Evolutionary conservation across 2,797 vertebrate genomes (phyloP).

Genomic region (Mastacembelus armatus): DNA sequence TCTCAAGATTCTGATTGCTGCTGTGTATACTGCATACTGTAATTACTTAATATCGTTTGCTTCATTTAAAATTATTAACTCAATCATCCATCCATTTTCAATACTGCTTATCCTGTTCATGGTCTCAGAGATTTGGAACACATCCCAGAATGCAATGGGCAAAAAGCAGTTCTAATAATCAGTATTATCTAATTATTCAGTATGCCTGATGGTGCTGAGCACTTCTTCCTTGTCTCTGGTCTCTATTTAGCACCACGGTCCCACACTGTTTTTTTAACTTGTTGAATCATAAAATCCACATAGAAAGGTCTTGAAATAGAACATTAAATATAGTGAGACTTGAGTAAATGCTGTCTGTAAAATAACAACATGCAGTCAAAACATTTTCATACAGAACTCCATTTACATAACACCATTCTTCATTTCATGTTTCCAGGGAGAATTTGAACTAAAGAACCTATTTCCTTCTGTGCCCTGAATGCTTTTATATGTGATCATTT

Average conservation of each 20-base stretch:
- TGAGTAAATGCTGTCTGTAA: too few species aligned
- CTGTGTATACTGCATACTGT: conserved; percentile 39
- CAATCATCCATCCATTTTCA: conserved; percentile 47
- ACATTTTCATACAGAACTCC: too few species aligned
- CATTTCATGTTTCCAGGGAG: too few species aligned
- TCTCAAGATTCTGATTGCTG: conserved; percentile 34
- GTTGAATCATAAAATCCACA: background rate
- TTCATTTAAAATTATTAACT: conserved; percentile 55
- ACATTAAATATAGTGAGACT: background rate
- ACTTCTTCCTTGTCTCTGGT: conserved; percentile 9
- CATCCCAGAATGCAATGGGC: conserved; percentile 28
- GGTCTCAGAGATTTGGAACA: conserved; percentile 34
- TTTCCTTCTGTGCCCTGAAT: too few species aligned
- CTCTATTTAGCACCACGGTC: background rate
- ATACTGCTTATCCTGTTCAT: conserved; percentile 31
- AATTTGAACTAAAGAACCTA: too few species aligned
- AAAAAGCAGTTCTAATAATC: conserved; percentile 45
- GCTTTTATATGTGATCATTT: too few species aligned
- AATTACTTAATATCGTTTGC: conserved; percentile 47
- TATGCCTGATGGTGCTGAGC: conserved; percentile 2
- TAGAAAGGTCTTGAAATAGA: background rate
- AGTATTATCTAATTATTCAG: conserved; percentile 47
- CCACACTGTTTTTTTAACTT: background rate
- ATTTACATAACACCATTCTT: too few species aligned
- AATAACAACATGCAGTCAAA: too few species aligned